Evolutionary conservation across 2,797 vertebrate genomes (phyloP), one percentile per base, ranked within the genome.

Genomic region (Hippocampus kuda): DNA sequence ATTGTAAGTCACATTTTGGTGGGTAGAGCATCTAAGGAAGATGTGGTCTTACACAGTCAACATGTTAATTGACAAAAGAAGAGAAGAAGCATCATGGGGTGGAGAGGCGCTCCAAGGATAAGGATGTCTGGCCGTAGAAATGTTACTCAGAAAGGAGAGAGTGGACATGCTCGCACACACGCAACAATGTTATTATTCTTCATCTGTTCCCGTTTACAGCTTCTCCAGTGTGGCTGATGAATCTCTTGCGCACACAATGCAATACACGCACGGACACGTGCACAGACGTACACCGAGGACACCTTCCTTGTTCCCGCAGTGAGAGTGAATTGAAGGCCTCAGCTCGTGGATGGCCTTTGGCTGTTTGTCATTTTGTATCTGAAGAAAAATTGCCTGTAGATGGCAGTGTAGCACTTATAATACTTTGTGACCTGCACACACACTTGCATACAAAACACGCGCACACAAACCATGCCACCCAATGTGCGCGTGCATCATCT

Each of bases 401-500:
- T 88, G 88, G 88, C 88, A 88, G 82, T 89, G 78, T 71, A 84
- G 84, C 80, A 84, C 86, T 82, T 73, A 76, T 83, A 80, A 0
- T 27, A 0, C 3, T 42, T 2, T 24, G 18, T 16, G 20, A 49
- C 13, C 1, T 38, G n/a, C 5, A 65, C n/a, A 11, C 12, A 62
- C 46, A 63, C 22, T 0, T 12, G 15, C 24, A 57, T 18, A 63
- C 13, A 13, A 9, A 66, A 38, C 20, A 66, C 18, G 46, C 13
- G 18, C 2, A 13, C n/a, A 53, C 4, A 34, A 13, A 27, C 8
- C 62, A 24, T 61, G 49, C 30, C 60, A 62, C 26, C 15, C 68
- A 53, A 77, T 41, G 51, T 67, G 44, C 24, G 69, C n/a, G 70
- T 60, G 57, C 63, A 78, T 69, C 68, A 68, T 74, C 57, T 69